A percentile compares a stretch with the other conserved stretches of the same genome.
These are phyloP conservation scores for Aplysia californica DNA, from an alignment of 1,140 invertebrate species.

Conservation along the genomic window DNA sequence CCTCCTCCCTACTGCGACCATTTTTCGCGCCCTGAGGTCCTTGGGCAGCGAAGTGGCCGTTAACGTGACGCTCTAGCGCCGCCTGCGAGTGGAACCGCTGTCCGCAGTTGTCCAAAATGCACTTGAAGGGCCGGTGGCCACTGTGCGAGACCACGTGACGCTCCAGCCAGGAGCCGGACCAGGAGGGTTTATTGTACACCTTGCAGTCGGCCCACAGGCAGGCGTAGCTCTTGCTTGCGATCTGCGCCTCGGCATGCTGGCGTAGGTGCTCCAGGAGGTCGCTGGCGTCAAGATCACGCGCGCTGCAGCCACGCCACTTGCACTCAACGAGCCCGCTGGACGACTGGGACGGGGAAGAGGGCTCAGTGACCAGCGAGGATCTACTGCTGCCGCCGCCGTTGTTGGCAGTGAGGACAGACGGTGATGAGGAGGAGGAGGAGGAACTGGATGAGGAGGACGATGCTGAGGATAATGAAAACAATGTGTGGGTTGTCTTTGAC, in stretches of 20 bases:
- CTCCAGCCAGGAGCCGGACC: constrained; percentile 92
- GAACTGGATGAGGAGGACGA: background rate
- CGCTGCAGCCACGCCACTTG: constrained; percentile 86
- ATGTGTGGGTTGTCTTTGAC: background rate
- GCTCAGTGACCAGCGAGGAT: constrained; percentile 4
- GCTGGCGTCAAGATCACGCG: constrained; percentile 77
- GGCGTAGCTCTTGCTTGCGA: constrained; percentile 81
- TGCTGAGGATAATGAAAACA: background rate
- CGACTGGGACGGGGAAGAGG: background rate
- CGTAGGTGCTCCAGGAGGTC: constrained; percentile 90
- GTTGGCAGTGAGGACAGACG: constrained; percentile 2
- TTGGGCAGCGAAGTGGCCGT: constrained; percentile 82
- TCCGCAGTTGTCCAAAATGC: constrained; percentile 93
- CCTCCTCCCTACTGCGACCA: constrained; percentile 66
- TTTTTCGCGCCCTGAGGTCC: constrained; percentile 69
- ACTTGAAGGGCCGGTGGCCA: constrained; percentile 90
- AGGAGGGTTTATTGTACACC: constrained; percentile 91
- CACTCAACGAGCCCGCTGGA: constrained; percentile 68
- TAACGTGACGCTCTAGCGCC: constrained; percentile 90
- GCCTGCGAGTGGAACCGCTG: constrained; percentile 91
- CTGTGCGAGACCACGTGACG: constrained; percentile 91
- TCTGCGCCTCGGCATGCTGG: constrained; percentile 87
- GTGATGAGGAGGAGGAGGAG: background rate
- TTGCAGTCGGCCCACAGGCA: constrained; percentile 95
- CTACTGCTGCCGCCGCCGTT: too few relatives aligned